A percentile compares a stretch with the other conserved stretches of the same genome.
Evolutionary conservation across 1,140 invertebrate species (phyloP).

Genomic region (Oppia nitens): DNA sequence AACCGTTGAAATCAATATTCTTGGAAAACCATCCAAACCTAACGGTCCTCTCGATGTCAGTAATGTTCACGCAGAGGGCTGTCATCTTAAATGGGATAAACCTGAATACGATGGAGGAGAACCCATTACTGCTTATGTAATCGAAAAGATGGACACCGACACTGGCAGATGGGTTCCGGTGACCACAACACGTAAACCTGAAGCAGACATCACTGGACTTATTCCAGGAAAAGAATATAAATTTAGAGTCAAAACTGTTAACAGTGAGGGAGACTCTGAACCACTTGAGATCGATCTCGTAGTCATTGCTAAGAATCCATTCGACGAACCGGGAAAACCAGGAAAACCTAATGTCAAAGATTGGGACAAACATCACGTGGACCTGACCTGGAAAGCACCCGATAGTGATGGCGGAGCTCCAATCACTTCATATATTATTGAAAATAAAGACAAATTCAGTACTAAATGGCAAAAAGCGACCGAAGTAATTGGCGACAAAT

Average conservation of each 20-base stretch:
- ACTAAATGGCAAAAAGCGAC: slow-evolving; percentile 78
- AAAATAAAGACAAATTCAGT: slow-evolving; percentile 84
- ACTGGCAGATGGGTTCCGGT: slow-evolving; percentile 83
- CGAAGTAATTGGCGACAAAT: slow-evolving; percentile 58
- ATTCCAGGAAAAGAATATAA: slow-evolving; percentile 93
- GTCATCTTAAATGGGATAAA: slow-evolving; percentile 30
- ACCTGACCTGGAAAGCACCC: slow-evolving; percentile 79
- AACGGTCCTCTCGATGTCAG: slow-evolving; percentile 71
- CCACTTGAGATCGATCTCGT: slow-evolving; percentile 62
- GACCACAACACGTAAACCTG: slow-evolving; percentile 61
- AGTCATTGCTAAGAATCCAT: slow-evolving; percentile 81
- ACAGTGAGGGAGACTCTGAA: slow-evolving; percentile 92
- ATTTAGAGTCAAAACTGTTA: slow-evolving; percentile 93
- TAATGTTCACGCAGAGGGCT: slow-evolving; percentile 31
- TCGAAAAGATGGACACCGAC: slow-evolving; percentile 88
- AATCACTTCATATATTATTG: slow-evolving; percentile 68
- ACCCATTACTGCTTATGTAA: slow-evolving; percentile 79
- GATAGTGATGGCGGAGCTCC: slow-evolving; percentile 80
- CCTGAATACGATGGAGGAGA: slow-evolving; percentile 74
- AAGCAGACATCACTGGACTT: slow-evolving; percentile 64
- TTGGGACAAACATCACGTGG: slow-evolving; percentile 81
- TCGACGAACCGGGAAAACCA: slow-evolving; percentile 83
- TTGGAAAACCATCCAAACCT: slow-evolving; percentile 63
- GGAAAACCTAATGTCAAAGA: slow-evolving; percentile 76
- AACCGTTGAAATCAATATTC: slow-evolving; percentile 73